Evolutionary conservation across 2,113 vertebrate genomes (phyloP), one percentile per base, ranked within the genome.

Genomic region (Microcebus murinus): DNA sequence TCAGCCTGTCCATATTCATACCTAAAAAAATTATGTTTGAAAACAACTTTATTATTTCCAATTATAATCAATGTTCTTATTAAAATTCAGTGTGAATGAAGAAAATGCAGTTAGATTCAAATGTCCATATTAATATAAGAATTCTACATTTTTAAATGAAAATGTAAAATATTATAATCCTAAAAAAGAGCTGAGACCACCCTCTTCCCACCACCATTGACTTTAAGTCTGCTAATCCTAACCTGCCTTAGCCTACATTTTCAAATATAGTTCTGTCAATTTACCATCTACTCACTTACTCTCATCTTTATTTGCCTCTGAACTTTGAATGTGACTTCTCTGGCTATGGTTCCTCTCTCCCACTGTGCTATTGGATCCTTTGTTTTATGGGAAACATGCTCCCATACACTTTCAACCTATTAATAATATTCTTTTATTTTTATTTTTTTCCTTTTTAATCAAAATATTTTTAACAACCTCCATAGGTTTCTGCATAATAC

Each of bases 11-110:
- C 50, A 27, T 55, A 59, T 91, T 86, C 14, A 27, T 94, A 74
- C 34, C 94, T 97, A 39, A 0, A 83, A 93, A 80, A 65, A 34
- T 63, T 63, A 84, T 70, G 55, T 85, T 84, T 73, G 14, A 97
- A 87, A 96, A 96, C 61, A 90, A 77, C 59, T 92, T 91, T 63
- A 92, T 96, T 96, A 90, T 88, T 77, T 96, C 88, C 27, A 50
- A 31, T 85, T 65, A 55, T 90, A 96, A 82, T 92, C 52, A 77
- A 48, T 65, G 10, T 57, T 91, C 14, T 63, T 95, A 63, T 87
- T 68, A 50, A 94, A 93, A 76, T 90, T 91, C 71, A 90, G 55
- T 68, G 59, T 87, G 23, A 80, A 50, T 83, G 57, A 95, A 87
- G 21, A 93, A 93, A 68, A 79, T 79, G 45, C 39, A 94, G 23